Evolutionary conservation across 2,888 invertebrate genomes (phyloP), one percentile per base, ranked within the genome.

Genomic region (Cheiracanthium punctorium): DNA sequence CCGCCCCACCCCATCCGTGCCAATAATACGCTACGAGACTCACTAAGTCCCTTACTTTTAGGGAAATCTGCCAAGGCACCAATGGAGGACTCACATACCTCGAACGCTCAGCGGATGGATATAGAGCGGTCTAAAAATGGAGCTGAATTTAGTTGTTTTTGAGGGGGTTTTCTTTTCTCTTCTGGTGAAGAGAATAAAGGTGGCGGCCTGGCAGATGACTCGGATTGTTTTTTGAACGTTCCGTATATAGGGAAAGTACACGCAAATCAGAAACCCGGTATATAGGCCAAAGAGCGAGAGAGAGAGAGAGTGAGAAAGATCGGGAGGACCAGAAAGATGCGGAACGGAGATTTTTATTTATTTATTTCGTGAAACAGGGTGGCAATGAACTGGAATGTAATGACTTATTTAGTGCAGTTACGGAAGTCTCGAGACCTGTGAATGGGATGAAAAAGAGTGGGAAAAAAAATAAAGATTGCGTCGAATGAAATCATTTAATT

Each of bases 51-150:
- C 73, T 69, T 43, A 74, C 74, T 73, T 79, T 85, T 73, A 85
- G 84, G 84, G 84, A 85, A 74, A 37, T 76, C 20, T 79, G 84
- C 79, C 79, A 79, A 58, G 48, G 37, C 28, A 65, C 65, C 80
- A 73, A 65, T 80, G 73, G 80, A 73, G 69, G 67, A 67, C 58
- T 37, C 41, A 33, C 82, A 85, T 80, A 85, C 79, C 84, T 33
- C 67, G 64, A n/a, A 52, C 52, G 58, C 75, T 69, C 65, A 67
- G 64, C 41, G 52, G 32, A 82, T 73, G 17, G 73, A 85, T 85
- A 85, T 79, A 79, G 84, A 74, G 79, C 74, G 69, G n/a, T 67
- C 84, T 85, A 85, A 85, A 85, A 85, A 79, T 85, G 79, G 79
- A 77, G 77, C 32, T 37, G 37, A 41, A 48, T 33, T 71, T 30